Base-by-base conservation (phyloP, 2,113 vertebrate genomes). In the Rhagologus leucostigma region DNA sequence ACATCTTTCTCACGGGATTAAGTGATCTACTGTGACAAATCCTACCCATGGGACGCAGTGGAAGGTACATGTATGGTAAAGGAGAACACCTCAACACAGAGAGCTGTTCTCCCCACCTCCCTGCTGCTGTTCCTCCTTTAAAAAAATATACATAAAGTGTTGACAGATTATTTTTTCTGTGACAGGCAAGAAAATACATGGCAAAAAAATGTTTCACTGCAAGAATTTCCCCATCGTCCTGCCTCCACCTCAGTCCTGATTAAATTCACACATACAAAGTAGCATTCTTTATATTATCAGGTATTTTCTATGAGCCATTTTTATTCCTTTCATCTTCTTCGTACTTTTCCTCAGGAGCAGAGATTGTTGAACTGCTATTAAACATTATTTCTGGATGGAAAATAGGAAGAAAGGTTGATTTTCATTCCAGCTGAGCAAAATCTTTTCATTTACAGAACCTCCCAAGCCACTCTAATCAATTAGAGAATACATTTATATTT, bases 401-500 rank as follows among this genome's bases (percentile, higher is more conserved):
- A 91, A 77, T 37, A 77, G 47, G 60, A 78, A 62, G 56, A 87
- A 88, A 77, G 21, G 13, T 68, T 92, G 86, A 87, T 93, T 93
- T 94, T 79, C 26, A 69, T 84, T 75, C 84, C 57, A 84, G 74
- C 37, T 87, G 62, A 80, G 70, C n/a, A 94, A 88, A 87, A 79
- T 68, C 20, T 75, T 84, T 64, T 78, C 70, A 87, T 92, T 87
- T 46, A 39, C 41, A 79, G 46, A 82, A 78, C 37, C 59, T 87
- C 26, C 77, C 57, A 84, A 91, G 41, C 50, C 41, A 84, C 74
- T 94, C 57, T 87, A 92, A 95, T 94, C 65, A 84, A 75, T 89
- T 94, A 89, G 37, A 88, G 60, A 89, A 87, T 78, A 64, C 60
- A 82, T 84, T 87, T 79, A 63, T 93, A 71, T 96, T 94, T 91